A percentile compares a stretch with the other conserved stretches of the same genome.
phyloP scores from a whole-genome alignment of 2,888 invertebrate genomes.

The Temnothorax unifasciatus region DNA sequence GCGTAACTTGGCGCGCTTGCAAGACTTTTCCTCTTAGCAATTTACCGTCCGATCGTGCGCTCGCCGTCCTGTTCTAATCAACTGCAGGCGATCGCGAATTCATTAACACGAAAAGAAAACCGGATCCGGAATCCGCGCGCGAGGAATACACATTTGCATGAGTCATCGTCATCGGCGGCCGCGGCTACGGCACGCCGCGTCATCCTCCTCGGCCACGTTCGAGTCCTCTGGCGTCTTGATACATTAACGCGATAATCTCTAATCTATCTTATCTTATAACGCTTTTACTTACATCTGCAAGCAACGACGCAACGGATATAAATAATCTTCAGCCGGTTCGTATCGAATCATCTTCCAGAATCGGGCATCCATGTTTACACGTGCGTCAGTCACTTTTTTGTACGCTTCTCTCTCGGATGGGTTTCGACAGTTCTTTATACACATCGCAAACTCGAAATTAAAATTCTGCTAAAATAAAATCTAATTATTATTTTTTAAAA shows the following conservation, averaged over 20 bases:
- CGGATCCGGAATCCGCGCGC: constrained; percentile 77
- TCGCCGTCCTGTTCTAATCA: constrained; percentile 67
- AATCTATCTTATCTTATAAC: constrained; percentile 66
- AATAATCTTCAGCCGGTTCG: constrained; percentile 65
- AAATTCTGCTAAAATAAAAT: neutral
- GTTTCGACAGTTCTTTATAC: constrained; percentile 20
- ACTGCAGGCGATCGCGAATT: constrained; percentile 75
- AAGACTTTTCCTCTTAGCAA: constrained; percentile 40
- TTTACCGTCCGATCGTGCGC: constrained; percentile 58
- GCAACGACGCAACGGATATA: constrained; percentile 70
- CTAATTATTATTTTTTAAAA: neutral
- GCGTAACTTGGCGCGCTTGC: neutral
- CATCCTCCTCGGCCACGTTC: constrained; percentile 59
- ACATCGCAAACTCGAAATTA: neutral
- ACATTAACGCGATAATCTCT: constrained; percentile 73
- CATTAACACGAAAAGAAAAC: constrained; percentile 78
- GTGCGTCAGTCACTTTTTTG: constrained; percentile 12
- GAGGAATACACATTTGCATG: constrained; percentile 70
- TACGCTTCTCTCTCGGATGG: neutral
- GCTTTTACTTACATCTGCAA: constrained; percentile 66
- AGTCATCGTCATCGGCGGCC: constrained; percentile 70
- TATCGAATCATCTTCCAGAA: constrained; percentile 44
- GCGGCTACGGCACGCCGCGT: constrained; percentile 32
- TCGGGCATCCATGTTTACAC: neutral
- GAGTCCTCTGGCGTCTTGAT: constrained; percentile 55